Percentiles rank a stretch among this genome's conserved stretches.
Conservation (phyloP, 2,888 invertebrate species). For the Zaprionus obscuricornis region DNA sequence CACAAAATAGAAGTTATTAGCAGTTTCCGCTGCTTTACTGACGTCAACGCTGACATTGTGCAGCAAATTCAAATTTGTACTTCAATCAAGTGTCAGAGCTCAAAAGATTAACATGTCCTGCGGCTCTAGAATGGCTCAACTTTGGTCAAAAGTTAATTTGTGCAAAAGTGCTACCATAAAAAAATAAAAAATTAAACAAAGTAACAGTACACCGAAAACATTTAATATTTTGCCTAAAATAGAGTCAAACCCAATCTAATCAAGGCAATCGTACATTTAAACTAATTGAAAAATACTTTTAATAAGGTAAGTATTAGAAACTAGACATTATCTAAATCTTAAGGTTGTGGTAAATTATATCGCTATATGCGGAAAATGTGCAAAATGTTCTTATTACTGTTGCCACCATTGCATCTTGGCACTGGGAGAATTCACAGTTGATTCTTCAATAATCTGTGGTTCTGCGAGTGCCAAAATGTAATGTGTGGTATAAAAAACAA, state of each 20-base stretch:
- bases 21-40: constrained; percentile 48
- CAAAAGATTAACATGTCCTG: constrained; percentile 83
- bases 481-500: constrained; percentile 46
- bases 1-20: constrained; percentile 54
- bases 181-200: not conserved
- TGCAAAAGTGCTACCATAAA: constrained; percentile 15
- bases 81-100: constrained; percentile 82
- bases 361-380: too few species aligned
- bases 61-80: constrained; percentile 77
- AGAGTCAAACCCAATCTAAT: too few species aligned
- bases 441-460: constrained; percentile 82
- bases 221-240: too few species aligned
- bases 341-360: too few species aligned
- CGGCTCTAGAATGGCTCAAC: constrained; percentile 50
- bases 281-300: too few species aligned
- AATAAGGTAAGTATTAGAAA: too few species aligned
- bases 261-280: too few species aligned
- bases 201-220: too few species aligned
- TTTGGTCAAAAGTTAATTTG: constrained; percentile 7
- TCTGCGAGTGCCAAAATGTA: constrained; percentile 84
- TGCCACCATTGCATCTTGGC: constrained; percentile 81
- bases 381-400: not conserved
- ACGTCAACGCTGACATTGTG: constrained; percentile 26
- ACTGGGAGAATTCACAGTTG: constrained; percentile 84
- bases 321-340: too few species aligned